phyloP scores from a whole-genome alignment of 2,113 vertebrate species.

The Hippocampus abdominalis region DNA sequence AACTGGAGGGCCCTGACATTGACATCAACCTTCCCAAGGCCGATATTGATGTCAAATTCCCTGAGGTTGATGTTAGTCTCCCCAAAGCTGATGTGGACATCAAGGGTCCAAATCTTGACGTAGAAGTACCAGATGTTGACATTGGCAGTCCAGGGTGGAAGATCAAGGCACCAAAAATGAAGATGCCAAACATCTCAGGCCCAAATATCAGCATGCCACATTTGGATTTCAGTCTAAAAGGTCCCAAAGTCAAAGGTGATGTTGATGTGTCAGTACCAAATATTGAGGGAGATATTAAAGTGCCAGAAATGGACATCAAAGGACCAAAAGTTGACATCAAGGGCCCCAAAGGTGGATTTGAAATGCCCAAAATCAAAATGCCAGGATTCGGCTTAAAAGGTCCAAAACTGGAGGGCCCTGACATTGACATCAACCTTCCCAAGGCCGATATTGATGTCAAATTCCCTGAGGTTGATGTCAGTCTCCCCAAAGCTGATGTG shows the following conservation, averaged over 20 bases:
- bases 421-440: conserved; percentile 11
- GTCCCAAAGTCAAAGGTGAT: conserved; percentile 23
- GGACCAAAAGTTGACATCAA: conserved; percentile 34
- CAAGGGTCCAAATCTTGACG: conserved; percentile 33
- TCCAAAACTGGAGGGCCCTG: conserved; percentile 1
- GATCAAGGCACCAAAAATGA: conserved; percentile 13
- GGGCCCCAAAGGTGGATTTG: conserved; percentile 28
- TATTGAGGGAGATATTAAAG: conserved; percentile 18
- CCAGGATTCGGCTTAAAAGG: conserved; percentile 16
- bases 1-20: not conserved
- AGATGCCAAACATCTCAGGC: no score
- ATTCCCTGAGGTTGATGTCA: conserved; percentile 17
- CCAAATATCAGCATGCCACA: no score
- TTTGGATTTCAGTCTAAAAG: conserved; percentile 11
- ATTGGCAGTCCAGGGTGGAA: conserved; percentile 15
- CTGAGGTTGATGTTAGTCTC: not conserved
- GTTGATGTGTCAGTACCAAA: conserved; percentile 59
- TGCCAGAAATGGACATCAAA: conserved; percentile 35
- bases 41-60: conserved; percentile 5
- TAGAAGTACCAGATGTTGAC: conserved; percentile 47
- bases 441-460: conserved; percentile 4
- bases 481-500: conserved; percentile 13
- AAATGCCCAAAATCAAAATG: conserved; percentile 55
- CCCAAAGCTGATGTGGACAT: conserved; percentile 2
- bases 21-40: not conserved